phyloP scores from a whole-genome alignment of 1,140 invertebrate species.

The Acromyrmex charruanus region DNA sequence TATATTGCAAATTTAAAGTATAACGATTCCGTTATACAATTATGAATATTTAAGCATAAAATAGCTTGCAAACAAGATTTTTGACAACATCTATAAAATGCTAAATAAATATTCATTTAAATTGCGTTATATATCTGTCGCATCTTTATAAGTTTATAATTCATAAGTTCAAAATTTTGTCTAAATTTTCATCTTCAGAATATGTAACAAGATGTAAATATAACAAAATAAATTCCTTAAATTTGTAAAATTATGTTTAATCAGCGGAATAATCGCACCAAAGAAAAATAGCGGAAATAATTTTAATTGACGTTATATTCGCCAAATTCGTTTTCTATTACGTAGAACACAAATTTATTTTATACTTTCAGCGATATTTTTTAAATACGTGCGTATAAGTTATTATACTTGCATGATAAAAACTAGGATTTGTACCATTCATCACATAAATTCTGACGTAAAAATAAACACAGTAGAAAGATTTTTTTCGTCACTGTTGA shows the following conservation, averaged over 20 bases:
- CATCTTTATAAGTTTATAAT: conserved; percentile 11
- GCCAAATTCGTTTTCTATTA: not conserved
- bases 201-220: not conserved
- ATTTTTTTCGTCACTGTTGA: conserved; percentile 8
- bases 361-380: not conserved
- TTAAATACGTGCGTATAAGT: not conserved
- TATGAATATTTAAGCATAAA: not conserved
- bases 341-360: not conserved
- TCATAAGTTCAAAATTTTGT: not conserved
- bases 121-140: not conserved
- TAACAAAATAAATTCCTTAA: conserved; percentile 17
- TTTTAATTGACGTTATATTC: not conserved
- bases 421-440: not conserved
- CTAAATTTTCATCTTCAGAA: not conserved
- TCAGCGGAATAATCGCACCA: conserved; percentile 3
- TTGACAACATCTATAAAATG: not conserved
- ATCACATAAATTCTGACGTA: not conserved
- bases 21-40: not conserved
- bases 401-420: not conserved
- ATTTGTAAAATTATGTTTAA: conserved; percentile 4
- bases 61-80: not conserved
- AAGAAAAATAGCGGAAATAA: conserved; percentile 22
- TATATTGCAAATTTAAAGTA: not conserved
- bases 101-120: conserved; percentile 6
- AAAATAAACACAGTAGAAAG: conserved; percentile 4